These are phyloP conservation scores for Sinocyclocheilus maitianheensis DNA, from an alignment of 2,113 vertebrate species.

Conservation along the genomic window DNA sequence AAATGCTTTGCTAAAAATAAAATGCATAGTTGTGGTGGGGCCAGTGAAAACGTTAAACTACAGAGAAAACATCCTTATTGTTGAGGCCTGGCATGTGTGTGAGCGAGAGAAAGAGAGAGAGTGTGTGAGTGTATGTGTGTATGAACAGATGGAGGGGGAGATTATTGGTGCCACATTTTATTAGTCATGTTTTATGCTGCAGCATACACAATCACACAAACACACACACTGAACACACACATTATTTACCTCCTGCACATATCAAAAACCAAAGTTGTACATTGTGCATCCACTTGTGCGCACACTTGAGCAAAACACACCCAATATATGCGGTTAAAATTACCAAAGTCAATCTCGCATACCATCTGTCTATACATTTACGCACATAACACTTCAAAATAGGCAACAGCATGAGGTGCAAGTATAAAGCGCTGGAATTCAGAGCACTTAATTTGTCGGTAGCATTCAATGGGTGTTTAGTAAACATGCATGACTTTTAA, in stretches of 20 bases:
- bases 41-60: neutral
- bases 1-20: neutral
- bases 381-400: constrained; percentile 2
- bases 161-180: constrained; percentile 59
- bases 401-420: neutral
- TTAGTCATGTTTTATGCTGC: constrained; percentile 55
- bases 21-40: neutral
- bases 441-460: neutral
- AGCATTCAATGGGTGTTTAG: neutral
- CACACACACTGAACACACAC: neutral
- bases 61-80: neutral
- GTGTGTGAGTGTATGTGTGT: constrained; percentile 48
- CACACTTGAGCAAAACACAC: constrained; percentile 19
- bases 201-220: constrained; percentile 17
- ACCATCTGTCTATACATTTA: neutral
- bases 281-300: neutral
- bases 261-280: neutral
- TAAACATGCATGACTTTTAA: neutral
- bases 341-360: constrained; percentile 42
- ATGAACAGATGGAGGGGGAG: constrained; percentile 62
- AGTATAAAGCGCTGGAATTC: neutral
- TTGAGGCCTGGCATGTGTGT: constrained; percentile 28
- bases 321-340: constrained; percentile 50
- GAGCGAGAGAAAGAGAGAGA: constrained; percentile 56
- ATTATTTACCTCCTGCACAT: neutral